phyloP scores from a whole-genome alignment of 1,140 invertebrate species.

The Drosophila gunungcola region DNA sequence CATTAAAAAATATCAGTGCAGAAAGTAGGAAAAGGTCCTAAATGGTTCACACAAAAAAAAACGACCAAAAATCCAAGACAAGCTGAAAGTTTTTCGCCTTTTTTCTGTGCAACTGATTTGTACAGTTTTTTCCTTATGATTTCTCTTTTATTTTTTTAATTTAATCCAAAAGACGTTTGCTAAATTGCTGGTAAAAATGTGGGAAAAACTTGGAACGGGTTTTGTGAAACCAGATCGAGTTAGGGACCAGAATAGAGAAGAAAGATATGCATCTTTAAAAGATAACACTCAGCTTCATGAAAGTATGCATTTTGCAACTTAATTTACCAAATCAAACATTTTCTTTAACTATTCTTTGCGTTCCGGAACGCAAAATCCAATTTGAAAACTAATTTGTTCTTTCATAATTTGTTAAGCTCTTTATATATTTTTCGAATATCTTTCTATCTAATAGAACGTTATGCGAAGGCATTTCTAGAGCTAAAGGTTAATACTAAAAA shows the following conservation, averaged over 20 bases:
- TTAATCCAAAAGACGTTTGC: conserved; percentile 77
- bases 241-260: neutral
- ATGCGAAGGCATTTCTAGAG: no score
- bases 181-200: conserved; percentile 77
- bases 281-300: conserved; percentile 35
- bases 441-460: no score
- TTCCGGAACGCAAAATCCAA: no score
- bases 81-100: conserved; percentile 68
- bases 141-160: conserved; percentile 72
- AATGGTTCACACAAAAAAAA: conserved; percentile 56
- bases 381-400: no score
- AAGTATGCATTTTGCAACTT: neutral
- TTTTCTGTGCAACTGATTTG: conserved; percentile 78
- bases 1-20: conserved; percentile 80
- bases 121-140: conserved; percentile 74
- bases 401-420: no score
- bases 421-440: no score
- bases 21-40: conserved; percentile 72
- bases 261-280: conserved; percentile 14
- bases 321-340: neutral
- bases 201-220: conserved; percentile 15
- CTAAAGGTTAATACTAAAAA: no score
- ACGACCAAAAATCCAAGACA: conserved; percentile 41
- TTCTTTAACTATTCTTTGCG: no score
- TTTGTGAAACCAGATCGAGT: conserved; percentile 12